Evolutionary conservation across 2,113 vertebrate genomes (phyloP).

Genomic region (Dasyornis broadbenti): DNA sequence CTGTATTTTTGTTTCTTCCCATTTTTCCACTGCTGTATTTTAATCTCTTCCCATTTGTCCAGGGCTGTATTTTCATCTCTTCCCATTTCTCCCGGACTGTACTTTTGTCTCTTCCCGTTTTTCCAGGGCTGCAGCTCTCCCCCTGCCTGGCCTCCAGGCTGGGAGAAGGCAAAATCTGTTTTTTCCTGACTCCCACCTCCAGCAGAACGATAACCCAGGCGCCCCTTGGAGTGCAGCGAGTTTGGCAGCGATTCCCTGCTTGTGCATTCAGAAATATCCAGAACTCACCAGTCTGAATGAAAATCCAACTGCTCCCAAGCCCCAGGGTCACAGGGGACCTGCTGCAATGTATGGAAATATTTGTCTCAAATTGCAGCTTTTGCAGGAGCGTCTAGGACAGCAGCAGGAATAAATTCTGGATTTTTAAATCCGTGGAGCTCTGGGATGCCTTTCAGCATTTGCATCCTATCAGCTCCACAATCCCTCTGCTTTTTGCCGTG

Average conservation of each 20-base stretch:
- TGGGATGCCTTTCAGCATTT: background rate
- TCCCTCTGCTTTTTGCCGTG: background rate
- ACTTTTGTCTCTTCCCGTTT: background rate
- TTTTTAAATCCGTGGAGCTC: background rate
- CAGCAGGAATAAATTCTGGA: background rate
- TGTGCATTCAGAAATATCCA: slow-evolving; percentile 28
- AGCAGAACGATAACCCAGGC: slow-evolving; percentile 17
- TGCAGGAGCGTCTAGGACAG: background rate
- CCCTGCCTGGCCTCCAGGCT: background rate
- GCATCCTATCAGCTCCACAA: background rate
- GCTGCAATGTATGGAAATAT: background rate
- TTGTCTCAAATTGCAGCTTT: background rate
- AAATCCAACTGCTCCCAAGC: background rate
- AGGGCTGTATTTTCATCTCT: too few relatives aligned
- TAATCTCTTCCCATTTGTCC: too few relatives aligned
- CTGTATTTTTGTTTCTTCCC: too few relatives aligned
- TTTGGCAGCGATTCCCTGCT: background rate
- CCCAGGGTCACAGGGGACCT: background rate
- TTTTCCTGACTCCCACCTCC: slow-evolving; percentile 13
- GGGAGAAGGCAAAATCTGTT: background rate
- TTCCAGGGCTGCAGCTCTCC: background rate
- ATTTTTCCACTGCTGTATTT: too few relatives aligned
- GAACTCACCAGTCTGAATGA: background rate
- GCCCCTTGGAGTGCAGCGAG: background rate
- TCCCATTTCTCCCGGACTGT: too few relatives aligned